A percentile compares a stretch with the other conserved stretches of the same genome.
These are phyloP conservation scores for Aurelia coerulea DNA, from an alignment of 30 jellyfish, hydroid and myxozoan species.

Conservation along the genomic window DNA sequence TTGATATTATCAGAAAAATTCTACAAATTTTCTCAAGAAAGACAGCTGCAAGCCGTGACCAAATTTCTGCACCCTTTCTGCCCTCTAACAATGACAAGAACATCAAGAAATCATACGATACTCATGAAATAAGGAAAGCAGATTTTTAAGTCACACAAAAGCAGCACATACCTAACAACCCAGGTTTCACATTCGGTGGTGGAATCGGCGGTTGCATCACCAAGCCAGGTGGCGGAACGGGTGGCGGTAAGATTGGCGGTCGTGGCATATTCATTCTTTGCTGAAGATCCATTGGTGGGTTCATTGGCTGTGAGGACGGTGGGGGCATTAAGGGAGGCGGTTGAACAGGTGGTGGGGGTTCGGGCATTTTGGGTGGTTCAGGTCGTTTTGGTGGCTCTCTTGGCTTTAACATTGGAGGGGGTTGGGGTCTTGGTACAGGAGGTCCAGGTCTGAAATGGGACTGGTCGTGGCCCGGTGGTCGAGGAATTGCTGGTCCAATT, in stretches of 20 bases:
- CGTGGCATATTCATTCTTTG: constrained; percentile 50
- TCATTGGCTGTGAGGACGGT: constrained; percentile 38
- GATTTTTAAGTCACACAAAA: neutral
- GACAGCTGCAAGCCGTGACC: no score
- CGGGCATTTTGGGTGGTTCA: constrained; percentile 59
- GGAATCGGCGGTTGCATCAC: constrained; percentile 79
- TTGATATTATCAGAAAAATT: no score
- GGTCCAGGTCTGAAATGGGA: constrained; percentile 1
- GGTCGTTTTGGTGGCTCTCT: constrained; percentile 60
- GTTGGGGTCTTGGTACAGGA: constrained; percentile 46
- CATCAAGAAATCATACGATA: no score
- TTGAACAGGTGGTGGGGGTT: constrained; percentile 60
- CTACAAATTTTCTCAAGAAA: no score
- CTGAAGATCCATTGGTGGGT: constrained; percentile 35
- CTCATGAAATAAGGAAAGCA: no score
- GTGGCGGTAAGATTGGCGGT: constrained; percentile 68
- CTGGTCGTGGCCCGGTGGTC: constrained; percentile 16
- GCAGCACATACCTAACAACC: constrained; percentile 47
- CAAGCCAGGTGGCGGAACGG: constrained; percentile 57
- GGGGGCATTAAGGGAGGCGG: constrained; percentile 73
- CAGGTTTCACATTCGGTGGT: constrained; percentile 71
- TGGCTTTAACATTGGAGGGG: constrained; percentile 34
- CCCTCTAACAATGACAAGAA: no score
- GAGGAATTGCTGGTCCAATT: constrained; percentile 89
- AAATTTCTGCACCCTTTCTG: no score